Evolutionary conservation across 2,888 invertebrate genomes (phyloP).

Genomic region (Gymnosoma rotundatum): DNA sequence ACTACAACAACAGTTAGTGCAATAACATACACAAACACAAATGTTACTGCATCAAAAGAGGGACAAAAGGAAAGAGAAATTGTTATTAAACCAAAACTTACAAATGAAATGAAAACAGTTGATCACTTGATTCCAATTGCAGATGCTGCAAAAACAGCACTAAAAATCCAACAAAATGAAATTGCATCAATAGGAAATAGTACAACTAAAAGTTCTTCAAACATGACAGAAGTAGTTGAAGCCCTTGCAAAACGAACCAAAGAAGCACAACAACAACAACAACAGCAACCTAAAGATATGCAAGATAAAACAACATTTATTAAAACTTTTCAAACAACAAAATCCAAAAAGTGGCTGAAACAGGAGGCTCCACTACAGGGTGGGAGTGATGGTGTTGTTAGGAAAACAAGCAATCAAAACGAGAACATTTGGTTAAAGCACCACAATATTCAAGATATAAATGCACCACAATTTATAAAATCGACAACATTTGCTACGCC

Average conservation of each 20-base stretch:
- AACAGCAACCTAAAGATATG: slow-evolving; percentile 20
- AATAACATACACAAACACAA: background rate
- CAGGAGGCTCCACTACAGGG: background rate
- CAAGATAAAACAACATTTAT: slow-evolving; percentile 25
- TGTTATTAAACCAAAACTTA: slow-evolving; percentile 31
- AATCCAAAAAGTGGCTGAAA: slow-evolving; percentile 36
- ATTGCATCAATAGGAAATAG: slow-evolving; percentile 30
- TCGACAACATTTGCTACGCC: slow-evolving; percentile 59
- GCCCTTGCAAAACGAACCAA: slow-evolving; percentile 4
- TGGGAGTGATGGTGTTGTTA: background rate
- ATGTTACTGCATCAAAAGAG: slow-evolving; percentile 17
- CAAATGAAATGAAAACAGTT: slow-evolving; percentile 53
- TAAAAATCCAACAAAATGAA: slow-evolving; percentile 18
- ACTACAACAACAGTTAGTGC: slow-evolving; percentile 2
- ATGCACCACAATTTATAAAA: slow-evolving; percentile 42
- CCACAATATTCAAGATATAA: slow-evolving; percentile 8
- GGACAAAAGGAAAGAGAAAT: slow-evolving; percentile 1
- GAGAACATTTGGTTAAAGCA: slow-evolving; percentile 14
- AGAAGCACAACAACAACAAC: slow-evolving; percentile 2
- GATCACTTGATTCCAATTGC: slow-evolving; percentile 37
- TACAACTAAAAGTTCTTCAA: slow-evolving; percentile 25
- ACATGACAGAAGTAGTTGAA: slow-evolving; percentile 35
- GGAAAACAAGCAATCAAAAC: background rate
- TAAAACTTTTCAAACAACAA: slow-evolving; percentile 33
- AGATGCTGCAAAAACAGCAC: slow-evolving; percentile 5